A percentile compares a stretch with the other conserved stretches of the same genome.
phyloP scores from a whole-genome alignment of 2,797 vertebrate species.

The Bryconaethiops microstoma region DNA sequence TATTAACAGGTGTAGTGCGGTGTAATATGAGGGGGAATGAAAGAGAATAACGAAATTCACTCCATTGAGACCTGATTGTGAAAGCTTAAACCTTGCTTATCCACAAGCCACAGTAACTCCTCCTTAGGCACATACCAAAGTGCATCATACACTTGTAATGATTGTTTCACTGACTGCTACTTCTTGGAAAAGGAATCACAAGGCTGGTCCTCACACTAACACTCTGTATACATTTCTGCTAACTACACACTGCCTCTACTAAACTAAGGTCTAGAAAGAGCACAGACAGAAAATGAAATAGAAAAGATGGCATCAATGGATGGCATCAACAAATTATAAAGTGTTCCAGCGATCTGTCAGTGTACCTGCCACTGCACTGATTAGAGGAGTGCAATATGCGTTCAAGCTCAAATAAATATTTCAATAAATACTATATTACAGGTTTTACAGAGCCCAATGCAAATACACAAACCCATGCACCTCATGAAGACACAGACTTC shows the following conservation, averaged over 20 bases:
- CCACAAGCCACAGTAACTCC: conserved; percentile 28
- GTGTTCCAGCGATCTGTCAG: conserved; percentile 46
- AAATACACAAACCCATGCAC: conserved; percentile 43
- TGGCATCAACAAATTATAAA: conserved; percentile 17
- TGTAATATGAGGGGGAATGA: conserved; percentile 12
- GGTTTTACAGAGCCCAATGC: conserved; percentile 41
- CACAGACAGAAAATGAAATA: conserved; percentile 8
- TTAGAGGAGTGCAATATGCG: conserved; percentile 44
- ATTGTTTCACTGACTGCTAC: conserved; percentile 67
- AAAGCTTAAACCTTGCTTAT: conserved; percentile 24
- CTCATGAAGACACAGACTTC: conserved; percentile 23
- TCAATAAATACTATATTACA: conserved; percentile 71
- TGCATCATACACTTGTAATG: conserved; percentile 62
- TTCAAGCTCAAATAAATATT: conserved; percentile 69
- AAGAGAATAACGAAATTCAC: background rate
- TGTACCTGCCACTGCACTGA: conserved; percentile 60
- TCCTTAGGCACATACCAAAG: conserved; percentile 49
- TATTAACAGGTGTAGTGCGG: conserved; percentile 15
- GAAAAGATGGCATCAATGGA: conserved; percentile 10
- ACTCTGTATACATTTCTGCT: conserved; percentile 7
- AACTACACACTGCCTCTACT: background rate
- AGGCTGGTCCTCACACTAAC: background rate
- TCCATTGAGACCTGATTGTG: background rate
- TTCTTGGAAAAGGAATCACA: conserved; percentile 12
- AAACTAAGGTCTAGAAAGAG: conserved; percentile 21